phyloP scores from a whole-genome alignment of 2,888 invertebrate genomes.

The Amphimallon solstitiale region DNA sequence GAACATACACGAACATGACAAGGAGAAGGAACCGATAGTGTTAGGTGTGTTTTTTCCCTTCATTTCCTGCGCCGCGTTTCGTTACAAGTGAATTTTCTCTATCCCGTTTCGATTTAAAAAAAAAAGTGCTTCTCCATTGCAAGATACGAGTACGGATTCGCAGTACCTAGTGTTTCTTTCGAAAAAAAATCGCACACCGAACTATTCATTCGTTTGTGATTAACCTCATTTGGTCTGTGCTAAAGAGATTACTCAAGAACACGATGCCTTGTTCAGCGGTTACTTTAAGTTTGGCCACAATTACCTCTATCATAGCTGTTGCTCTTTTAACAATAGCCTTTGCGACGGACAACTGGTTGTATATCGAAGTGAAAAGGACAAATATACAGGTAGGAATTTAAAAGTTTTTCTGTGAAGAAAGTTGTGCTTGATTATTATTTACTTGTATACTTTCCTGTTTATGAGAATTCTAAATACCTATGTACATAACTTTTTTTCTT shows the following conservation, averaged over 20 bases:
- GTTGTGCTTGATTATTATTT: too few relatives aligned
- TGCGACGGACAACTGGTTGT: conserved; percentile 97
- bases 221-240: conserved; percentile 28
- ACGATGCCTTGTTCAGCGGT: conserved; percentile 94
- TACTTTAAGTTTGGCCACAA: conserved; percentile 93
- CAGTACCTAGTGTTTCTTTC: conserved; percentile 2
- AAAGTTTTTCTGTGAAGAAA: neutral
- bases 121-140: conserved; percentile 10
- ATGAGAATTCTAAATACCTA: too few relatives aligned
- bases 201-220: conserved; percentile 14
- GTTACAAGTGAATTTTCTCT: conserved; percentile 39
- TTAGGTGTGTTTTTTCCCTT: conserved; percentile 15
- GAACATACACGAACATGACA: conserved; percentile 41
- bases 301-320: conserved; percentile 94
- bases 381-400: conserved; percentile 79
- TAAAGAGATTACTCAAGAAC: conserved; percentile 2
- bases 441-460: too few relatives aligned
- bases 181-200: neutral
- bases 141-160: neutral
- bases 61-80: conserved; percentile 29
- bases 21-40: conserved; percentile 35
- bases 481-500: too few relatives aligned
- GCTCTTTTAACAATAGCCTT: conserved; percentile 93
- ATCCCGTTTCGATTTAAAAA: conserved; percentile 4
- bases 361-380: conserved; percentile 89